Evolutionary conservation across 1,140 invertebrate species (phyloP).

Genomic region (Andrena cerasifolii): DNA sequence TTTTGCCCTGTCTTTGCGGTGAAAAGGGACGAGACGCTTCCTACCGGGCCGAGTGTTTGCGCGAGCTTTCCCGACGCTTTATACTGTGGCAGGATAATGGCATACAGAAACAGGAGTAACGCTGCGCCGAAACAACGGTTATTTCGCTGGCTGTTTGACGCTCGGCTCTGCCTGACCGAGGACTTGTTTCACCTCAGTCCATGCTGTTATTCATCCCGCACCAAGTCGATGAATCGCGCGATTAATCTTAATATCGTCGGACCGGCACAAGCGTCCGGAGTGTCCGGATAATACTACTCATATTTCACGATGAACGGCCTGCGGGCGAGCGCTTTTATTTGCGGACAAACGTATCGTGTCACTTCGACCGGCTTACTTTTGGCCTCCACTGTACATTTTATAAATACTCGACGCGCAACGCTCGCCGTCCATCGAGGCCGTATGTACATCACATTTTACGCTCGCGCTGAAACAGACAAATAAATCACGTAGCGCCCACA

Average conservation of each 20-base stretch:
- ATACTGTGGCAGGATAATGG: constrained; percentile 23
- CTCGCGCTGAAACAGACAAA: constrained; percentile 20
- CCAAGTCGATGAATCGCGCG: not conserved
- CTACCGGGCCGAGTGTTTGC: not conserved
- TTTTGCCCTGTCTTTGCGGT: not conserved
- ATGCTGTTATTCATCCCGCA: not conserved
- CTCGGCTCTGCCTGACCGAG: too few relatives aligned
- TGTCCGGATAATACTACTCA: constrained; percentile 12
- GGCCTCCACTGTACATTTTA: constrained; percentile 14
- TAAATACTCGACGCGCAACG: constrained; percentile 28
- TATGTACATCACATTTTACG: constrained; percentile 26
- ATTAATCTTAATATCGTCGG: constrained; percentile 25
- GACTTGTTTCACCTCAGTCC: not conserved
- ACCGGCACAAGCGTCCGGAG: not conserved
- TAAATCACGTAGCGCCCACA: constrained; percentile 7
- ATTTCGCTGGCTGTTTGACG: too few relatives aligned
- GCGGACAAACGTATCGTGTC: constrained; percentile 1
- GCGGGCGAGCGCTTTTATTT: constrained; percentile 8
- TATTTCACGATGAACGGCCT: constrained; percentile 14
- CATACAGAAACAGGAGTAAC: not conserved
- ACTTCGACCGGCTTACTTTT: constrained; percentile 32
- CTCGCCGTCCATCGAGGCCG: not conserved
- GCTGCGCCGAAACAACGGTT: not conserved
- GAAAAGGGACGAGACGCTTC: constrained; percentile 12
- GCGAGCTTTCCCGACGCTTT: not conserved